Evolutionary conservation across 2,888 invertebrate species (phyloP).

Genomic region (Phrixothrix hirtus): DNA sequence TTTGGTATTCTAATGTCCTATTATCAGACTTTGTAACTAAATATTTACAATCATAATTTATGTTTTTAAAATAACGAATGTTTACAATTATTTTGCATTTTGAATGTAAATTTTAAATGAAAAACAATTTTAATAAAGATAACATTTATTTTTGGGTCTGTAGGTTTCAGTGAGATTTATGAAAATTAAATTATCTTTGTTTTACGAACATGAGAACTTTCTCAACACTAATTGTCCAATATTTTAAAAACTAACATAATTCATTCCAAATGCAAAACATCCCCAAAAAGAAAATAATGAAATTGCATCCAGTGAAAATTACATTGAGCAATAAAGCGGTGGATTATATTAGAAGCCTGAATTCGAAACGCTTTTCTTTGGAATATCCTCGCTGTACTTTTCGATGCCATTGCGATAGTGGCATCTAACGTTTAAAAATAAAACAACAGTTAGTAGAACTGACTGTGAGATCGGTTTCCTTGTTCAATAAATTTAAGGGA

Average conservation of each 20-base stretch:
- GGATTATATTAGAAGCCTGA: constrained; percentile 25
- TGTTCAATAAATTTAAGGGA: constrained; percentile 3
- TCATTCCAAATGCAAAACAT: constrained; percentile 5
- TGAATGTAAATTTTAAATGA: too few relatives aligned
- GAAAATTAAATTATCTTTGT: neutral
- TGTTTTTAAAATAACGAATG: too few relatives aligned
- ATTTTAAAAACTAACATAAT: constrained; percentile 2
- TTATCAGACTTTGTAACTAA: too few relatives aligned
- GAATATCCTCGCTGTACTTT: constrained; percentile 17
- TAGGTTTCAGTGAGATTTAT: neutral
- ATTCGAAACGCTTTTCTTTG: constrained; percentile 26
- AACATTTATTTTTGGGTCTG: too few relatives aligned
- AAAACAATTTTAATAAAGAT: too few relatives aligned
- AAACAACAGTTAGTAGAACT: neutral
- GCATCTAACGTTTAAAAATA: constrained; percentile 6
- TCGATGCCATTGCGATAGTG: constrained; percentile 8
- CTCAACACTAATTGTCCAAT: neutral
- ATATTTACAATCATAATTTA: too few relatives aligned
- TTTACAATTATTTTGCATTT: too few relatives aligned
- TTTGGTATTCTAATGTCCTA: too few relatives aligned
- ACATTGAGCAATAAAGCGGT: constrained; percentile 28
- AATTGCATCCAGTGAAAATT: constrained; percentile 32
- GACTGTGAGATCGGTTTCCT: neutral
- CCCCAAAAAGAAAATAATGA: constrained; percentile 27
- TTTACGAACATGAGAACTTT: neutral